Evolutionary conservation across 2,888 invertebrate species (phyloP), one percentile per base, ranked within the genome.

Genomic region (Stramonita haemastoma): DNA sequence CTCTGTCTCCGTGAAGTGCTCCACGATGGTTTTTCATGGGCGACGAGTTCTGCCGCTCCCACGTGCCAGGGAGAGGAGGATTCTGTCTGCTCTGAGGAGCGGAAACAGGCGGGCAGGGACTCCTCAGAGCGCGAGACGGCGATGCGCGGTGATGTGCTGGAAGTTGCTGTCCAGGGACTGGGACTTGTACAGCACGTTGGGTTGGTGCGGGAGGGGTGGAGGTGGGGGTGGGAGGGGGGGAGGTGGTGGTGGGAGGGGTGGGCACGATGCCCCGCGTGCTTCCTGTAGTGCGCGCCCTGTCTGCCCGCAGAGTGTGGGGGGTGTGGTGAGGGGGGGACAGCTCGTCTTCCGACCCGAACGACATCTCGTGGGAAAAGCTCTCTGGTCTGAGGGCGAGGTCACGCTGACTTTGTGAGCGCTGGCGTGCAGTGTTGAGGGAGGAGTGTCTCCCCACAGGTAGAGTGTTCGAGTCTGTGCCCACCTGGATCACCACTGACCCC

Each of bases 71-170:
- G 60, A 60, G 60, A 60, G 19, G 60, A 60, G 60, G 17, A 22
- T 70, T 70, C 70, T 13, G 6, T 22, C 26, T 17, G 34, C 81
- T 22, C 34, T 22, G 22, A 22, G 22, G 22, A 22, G 26, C 15
- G 34, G 32, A 34, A 19, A 79, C 32, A 34, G 32, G 81, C 26
- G 0, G 89, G 77, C 6, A 89, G 83, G 8, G 73, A 85, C 6
- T 85, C 89, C 85, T 66, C 32, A 11, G 89, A 89, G 26, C 89
- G 87, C 26, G 85, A 60, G 34, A 90, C 89, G 34, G 85, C 87
- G 83, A 90, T 90, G 73, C 87, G 89, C 26, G 22, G 90, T 90
- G 66, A 90, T 84, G 87, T 89, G 90, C 29, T 60, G 73, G 57
- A 86, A 90, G 26, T 83, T 87, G 60, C 86, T 46, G 70, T 90